Base-by-base conservation (phyloP, 1,140 invertebrate species). In the Pinna nobilis region DNA sequence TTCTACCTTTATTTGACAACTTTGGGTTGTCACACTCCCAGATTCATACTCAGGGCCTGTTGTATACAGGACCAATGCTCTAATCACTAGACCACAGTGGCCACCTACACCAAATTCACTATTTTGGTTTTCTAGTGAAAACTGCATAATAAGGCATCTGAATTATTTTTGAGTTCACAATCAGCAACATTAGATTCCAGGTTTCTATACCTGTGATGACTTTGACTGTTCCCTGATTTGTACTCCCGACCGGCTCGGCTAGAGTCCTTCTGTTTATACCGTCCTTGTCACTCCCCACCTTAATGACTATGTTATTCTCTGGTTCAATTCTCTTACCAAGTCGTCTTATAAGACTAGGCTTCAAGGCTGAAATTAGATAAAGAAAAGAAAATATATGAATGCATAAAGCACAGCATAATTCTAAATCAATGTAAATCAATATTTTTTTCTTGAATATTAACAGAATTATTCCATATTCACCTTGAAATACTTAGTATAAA, bases 171-270 rank as follows among this genome's bases (percentile, higher is more conserved):
- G n/a, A n/a, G n/a, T n/a, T n/a, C n/a, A n/a, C n/a, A n/a, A n/a
- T n/a, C n/a, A n/a, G n/a, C n/a, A n/a, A n/a, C n/a, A n/a, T n/a
- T n/a, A n/a, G n/a, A n/a, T n/a, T n/a, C n/a, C n/a, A n/a, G n/a
- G n/a, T n/a, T 15, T 20, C 18, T 13, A 18, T 63, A 63, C 59
- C 37, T 44, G 59, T 28, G 5, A 63, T 11, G 44, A 37, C 44
- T 63, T 63, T 63, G 35, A 63, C 39, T 32, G 59, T 63, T 18
- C 59, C 59, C 23, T 63, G 37, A 41, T 63, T 63, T 41, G 59
- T 37, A 28, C 59, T 63, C 35, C 59, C 59, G 7, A 63, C 13
- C 9, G 39, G 39, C n/a, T 44, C 39, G 9, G 35, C 3, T 4
- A 20, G n/a, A 1, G 35, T 44, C 6, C 39, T 33, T 25, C 37